A percentile compares a stretch with the other conserved stretches of the same genome.
These are phyloP conservation scores for Dendrolimus kikuchii DNA, from an alignment of 1,140 invertebrate genomes.

Conservation along the genomic window DNA sequence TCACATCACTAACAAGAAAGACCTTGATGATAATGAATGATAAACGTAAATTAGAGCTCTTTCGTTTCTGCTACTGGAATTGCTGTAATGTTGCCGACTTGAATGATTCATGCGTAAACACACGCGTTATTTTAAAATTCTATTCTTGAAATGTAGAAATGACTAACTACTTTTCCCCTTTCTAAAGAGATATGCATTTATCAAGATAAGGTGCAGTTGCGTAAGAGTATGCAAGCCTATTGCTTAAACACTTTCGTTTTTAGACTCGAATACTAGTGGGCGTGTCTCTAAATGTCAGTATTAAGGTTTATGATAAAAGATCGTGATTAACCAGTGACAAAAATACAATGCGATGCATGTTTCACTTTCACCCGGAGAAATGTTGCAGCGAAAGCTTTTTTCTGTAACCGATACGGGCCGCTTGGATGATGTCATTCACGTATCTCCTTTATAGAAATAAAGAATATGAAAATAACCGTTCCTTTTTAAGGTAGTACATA, in stretches of 20 bases:
- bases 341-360: conserved; percentile 49
- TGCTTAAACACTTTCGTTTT: conserved; percentile 41
- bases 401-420: conserved; percentile 9
- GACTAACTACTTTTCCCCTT: conserved; percentile 6
- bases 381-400: conserved; percentile 42
- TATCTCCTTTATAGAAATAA: neutral
- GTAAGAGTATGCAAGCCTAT: conserved; percentile 15
- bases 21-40: conserved; percentile 7
- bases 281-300: conserved; percentile 44
- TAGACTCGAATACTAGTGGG: conserved; percentile 30
- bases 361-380: conserved; percentile 61
- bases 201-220: conserved; percentile 19
- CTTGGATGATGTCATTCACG: conserved; percentile 37
- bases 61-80: conserved; percentile 4
- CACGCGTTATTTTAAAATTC: no score
- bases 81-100: neutral
- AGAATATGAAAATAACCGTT: no score
- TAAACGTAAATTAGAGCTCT: conserved; percentile 9
- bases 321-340: conserved; percentile 54
- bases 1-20: conserved; percentile 6
- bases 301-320: conserved; percentile 53
- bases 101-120: no score
- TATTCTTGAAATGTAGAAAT: conserved; percentile 1
- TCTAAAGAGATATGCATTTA: conserved; percentile 6
- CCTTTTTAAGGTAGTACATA: no score